Evolutionary conservation across 1,140 invertebrate genomes (phyloP).

Genomic region (Pseudomyrmex cubaensis): DNA sequence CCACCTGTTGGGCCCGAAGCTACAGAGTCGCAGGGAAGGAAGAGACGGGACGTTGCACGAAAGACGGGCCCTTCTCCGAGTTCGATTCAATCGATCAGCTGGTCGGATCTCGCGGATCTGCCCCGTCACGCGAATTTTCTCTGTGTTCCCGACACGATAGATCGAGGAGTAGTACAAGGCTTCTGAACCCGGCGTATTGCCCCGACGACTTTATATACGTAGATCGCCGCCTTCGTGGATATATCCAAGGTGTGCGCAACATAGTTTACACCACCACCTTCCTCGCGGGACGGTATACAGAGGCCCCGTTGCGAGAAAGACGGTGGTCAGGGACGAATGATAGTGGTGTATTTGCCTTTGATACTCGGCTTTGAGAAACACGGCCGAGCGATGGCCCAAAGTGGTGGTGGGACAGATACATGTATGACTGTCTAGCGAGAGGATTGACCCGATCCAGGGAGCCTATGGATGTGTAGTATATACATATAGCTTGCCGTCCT

Average conservation of each 20-base stretch:
- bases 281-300: conserved; percentile 68
- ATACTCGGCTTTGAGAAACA: conserved; percentile 34
- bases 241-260: conserved; percentile 63
- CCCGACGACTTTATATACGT: conserved; percentile 85
- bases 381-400: too few species aligned
- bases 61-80: neutral
- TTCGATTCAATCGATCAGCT: conserved; percentile 1
- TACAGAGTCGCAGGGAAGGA: neutral
- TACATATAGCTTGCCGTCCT: conserved; percentile 7
- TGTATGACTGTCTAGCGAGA: conserved; percentile 38
- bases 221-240: conserved; percentile 79
- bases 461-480: conserved; percentile 34
- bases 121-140: conserved; percentile 5
- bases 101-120: neutral
- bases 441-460: conserved; percentile 25
- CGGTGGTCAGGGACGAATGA: conserved; percentile 60
- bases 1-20: conserved; percentile 18
- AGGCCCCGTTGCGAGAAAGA: conserved; percentile 43
- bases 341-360: conserved; percentile 71
- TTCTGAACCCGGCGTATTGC: conserved; percentile 83
- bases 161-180: conserved; percentile 79
- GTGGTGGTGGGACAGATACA: conserved; percentile 55
- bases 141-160: conserved; percentile 72
- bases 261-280: conserved; percentile 71
- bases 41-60: neutral